phyloP scores from a whole-genome alignment of 2,797 vertebrate genomes.

The Sebastes aleutianus region DNA sequence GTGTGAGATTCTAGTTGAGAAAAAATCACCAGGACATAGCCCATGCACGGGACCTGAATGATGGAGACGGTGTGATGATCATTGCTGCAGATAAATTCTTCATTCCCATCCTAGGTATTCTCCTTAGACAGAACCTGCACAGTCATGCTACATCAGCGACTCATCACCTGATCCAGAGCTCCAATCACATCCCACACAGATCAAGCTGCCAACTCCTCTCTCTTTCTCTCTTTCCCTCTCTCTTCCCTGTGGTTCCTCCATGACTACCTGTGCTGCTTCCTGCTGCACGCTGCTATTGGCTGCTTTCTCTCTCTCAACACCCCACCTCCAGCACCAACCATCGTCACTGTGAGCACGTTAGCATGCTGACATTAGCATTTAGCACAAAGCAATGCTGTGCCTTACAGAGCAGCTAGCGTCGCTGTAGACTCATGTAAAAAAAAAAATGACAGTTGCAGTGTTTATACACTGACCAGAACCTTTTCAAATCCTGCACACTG shows the following conservation, averaged over 20 bases:
- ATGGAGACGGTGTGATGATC: not conserved
- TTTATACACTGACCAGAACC: not conserved
- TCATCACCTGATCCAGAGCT: not conserved
- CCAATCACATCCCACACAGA: not conserved
- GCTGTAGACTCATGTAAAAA: not conserved
- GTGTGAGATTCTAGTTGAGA: not conserved
- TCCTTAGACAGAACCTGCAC: not conserved
- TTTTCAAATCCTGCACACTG: not conserved
- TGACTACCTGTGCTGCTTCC: slow-evolving; percentile 1
- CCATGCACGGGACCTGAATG: not conserved
- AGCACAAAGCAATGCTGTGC: not conserved
- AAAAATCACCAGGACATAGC: not conserved
- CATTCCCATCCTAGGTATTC: not conserved
- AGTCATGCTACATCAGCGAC: not conserved
- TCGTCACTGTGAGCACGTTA: not conserved
- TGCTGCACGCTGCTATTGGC: slow-evolving; percentile 21
- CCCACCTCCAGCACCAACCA: not conserved
- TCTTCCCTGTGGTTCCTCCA: not conserved
- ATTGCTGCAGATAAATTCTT: not conserved
- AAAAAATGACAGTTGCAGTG: not conserved
- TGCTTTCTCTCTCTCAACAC: not conserved
- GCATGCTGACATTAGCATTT: not conserved
- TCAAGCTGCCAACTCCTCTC: not conserved
- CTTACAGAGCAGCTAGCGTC: not conserved
- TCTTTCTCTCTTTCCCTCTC: not conserved